phyloP scores from a whole-genome alignment of 2,888 invertebrate genomes.

The Zeuzera pyrina region DNA sequence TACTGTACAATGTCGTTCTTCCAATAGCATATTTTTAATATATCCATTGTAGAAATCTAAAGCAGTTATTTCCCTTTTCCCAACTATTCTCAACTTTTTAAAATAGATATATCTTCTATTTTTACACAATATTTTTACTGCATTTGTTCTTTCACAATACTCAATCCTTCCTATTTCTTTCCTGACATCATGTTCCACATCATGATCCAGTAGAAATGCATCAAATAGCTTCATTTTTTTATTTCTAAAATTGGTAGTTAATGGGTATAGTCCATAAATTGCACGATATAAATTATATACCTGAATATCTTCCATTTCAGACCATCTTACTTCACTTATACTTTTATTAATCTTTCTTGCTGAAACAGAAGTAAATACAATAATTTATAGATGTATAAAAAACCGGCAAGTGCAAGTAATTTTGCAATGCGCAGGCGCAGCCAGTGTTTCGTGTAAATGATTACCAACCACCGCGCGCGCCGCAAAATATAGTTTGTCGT shows the following conservation, averaged over 20 bases:
- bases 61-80: slow-evolving; percentile 82
- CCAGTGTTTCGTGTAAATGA: no score
- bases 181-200: slow-evolving; percentile 21
- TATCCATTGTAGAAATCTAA: slow-evolving; percentile 91
- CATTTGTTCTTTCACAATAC: slow-evolving; percentile 72
- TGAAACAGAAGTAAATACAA: slow-evolving; percentile 42
- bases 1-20: slow-evolving; percentile 40
- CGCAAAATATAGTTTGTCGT: no score
- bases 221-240: slow-evolving; percentile 76
- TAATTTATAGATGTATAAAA: background rate
- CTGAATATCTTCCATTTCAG: slow-evolving; percentile 72
- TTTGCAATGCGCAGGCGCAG: no score
- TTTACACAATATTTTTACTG: slow-evolving; percentile 78
- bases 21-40: slow-evolving; percentile 70
- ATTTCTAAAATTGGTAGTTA: slow-evolving; percentile 75
- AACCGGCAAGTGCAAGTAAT: no score
- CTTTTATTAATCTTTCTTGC: slow-evolving; percentile 81
- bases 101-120: slow-evolving; percentile 78
- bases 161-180: slow-evolving; percentile 71
- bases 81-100: slow-evolving; percentile 75
- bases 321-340: slow-evolving; percentile 79
- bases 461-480: no score
- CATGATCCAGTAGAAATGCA: slow-evolving; percentile 44
- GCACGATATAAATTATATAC: slow-evolving; percentile 83
- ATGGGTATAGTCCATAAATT: slow-evolving; percentile 74